These are phyloP conservation scores for Melipona bicolor DNA, from an alignment of 2,888 invertebrate genomes.

Conservation along the genomic window DNA sequence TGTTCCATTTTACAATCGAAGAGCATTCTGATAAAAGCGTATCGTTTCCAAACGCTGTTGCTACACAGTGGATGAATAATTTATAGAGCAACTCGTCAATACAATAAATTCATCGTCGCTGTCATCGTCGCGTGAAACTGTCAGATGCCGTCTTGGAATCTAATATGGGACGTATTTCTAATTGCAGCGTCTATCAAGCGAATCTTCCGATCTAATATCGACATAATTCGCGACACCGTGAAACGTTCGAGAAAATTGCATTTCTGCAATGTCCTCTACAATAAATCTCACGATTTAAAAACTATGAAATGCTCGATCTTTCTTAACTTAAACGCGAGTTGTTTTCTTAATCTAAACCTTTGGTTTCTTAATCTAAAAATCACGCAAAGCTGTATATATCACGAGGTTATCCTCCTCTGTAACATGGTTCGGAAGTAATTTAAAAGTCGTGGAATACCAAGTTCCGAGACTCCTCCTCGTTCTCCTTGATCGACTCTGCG, in stretches of 20 bases:
- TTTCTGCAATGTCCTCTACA: too few relatives aligned
- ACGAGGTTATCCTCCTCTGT: too few relatives aligned
- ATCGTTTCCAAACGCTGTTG: conserved; percentile 14
- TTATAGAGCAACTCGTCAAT: conserved; percentile 11
- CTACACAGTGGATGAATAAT: conserved; percentile 25
- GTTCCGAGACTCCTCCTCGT: background rate
- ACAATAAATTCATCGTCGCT: background rate
- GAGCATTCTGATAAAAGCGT: background rate
- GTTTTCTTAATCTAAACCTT: too few relatives aligned
- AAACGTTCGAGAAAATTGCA: background rate
- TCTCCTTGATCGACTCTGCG: too few relatives aligned
- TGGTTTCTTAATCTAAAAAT: too few relatives aligned
- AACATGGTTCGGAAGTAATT: background rate
- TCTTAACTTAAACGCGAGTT: too few relatives aligned
- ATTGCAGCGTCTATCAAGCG: background rate
- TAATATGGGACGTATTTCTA: background rate
- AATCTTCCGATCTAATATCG: background rate
- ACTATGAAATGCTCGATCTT: too few relatives aligned
- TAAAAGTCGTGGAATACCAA: background rate
- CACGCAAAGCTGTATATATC: too few relatives aligned
- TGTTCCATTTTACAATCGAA: background rate
- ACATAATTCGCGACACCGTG: background rate
- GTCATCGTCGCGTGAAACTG: background rate
- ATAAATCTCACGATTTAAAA: too few relatives aligned
- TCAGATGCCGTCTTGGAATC: background rate